A percentile compares a stretch with the other conserved stretches of the same genome.
These are phyloP conservation scores for Heterodera schachtii DNA, from an alignment of 1,140 invertebrate species.

Conservation along the genomic window DNA sequence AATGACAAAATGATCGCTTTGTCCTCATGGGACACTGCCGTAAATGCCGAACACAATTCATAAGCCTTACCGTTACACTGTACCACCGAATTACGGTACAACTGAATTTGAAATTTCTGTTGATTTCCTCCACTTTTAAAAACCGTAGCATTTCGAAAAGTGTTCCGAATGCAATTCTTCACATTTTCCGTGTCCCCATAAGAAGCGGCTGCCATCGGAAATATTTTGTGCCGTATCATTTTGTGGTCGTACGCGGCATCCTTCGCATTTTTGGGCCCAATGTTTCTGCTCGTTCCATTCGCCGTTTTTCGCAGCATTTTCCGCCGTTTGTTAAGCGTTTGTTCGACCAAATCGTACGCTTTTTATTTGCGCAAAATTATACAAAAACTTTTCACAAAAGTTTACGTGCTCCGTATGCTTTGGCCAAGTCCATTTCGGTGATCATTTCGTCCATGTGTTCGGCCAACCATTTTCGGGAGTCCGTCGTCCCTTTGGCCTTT, in stretches of 20 bases:
- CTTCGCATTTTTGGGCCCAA: neutral
- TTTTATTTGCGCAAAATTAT: neutral
- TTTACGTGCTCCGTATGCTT: neutral
- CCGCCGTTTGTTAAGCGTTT: neutral
- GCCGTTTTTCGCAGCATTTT: neutral
- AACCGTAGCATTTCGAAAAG: constrained; percentile 7
- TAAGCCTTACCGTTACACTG: constrained; percentile 36
- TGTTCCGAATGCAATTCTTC: constrained; percentile 17
- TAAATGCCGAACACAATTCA: constrained; percentile 48
- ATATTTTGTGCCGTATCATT: constrained; percentile 29
- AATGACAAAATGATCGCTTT: constrained; percentile 49
- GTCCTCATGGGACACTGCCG: constrained; percentile 38
- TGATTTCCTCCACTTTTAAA: neutral
- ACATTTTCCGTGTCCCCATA: constrained; percentile 30
- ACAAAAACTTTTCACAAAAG: neutral
- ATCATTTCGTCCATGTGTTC: neutral
- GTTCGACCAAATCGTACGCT: neutral
- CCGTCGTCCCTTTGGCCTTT: neutral
- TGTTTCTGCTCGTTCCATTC: neutral
- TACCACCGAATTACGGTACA: neutral
- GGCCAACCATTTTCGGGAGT: neutral
- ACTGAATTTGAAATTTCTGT: neutral
- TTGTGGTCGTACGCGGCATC: neutral
- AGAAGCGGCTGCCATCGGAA: constrained; percentile 45
- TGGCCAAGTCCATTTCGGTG: neutral